These are phyloP conservation scores for Drosophila rufa DNA, from an alignment of 1,140 invertebrate genomes.

Conservation along the genomic window DNA sequence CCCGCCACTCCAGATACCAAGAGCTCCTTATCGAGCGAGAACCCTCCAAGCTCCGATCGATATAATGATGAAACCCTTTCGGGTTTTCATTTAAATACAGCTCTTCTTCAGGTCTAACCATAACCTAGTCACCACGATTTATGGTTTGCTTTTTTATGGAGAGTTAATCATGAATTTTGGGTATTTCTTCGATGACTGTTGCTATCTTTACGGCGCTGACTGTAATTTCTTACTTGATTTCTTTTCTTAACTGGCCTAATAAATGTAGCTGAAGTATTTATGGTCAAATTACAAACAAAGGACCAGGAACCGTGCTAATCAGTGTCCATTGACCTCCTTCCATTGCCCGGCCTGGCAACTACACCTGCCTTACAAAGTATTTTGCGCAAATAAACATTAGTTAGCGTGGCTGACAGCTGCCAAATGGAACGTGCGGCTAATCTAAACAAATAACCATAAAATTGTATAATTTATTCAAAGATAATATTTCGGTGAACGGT, in stretches of 20 bases:
- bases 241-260: conserved; percentile 8
- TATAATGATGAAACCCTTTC: conserved; percentile 41
- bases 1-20: conserved; percentile 52
- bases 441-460: conserved; percentile 59
- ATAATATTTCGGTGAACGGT: conserved; percentile 30
- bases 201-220: conserved; percentile 21
- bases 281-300: conserved; percentile 38
- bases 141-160: conserved; percentile 6
- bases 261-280: conserved; percentile 34
- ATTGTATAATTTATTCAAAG: conserved; percentile 56
- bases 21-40: conserved; percentile 22
- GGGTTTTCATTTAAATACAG: neutral
- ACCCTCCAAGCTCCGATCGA: neutral
- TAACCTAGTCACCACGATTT: conserved; percentile 38
- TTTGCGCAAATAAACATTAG: conserved; percentile 39
- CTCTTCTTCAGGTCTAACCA: conserved; percentile 13
- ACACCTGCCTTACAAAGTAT: conserved; percentile 3
- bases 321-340: conserved; percentile 42
- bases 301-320: neutral
- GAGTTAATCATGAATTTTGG: conserved; percentile 31
- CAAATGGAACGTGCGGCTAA: conserved; percentile 36
- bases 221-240: conserved; percentile 34
- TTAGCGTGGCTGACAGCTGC: conserved; percentile 24
- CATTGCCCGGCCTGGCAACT: conserved; percentile 2
- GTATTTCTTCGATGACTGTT: conserved; percentile 16